Evolutionary conservation across 2,797 vertebrate genomes (phyloP), one percentile per base, ranked within the genome.

Genomic region (Gadopsis marmoratus): DNA sequence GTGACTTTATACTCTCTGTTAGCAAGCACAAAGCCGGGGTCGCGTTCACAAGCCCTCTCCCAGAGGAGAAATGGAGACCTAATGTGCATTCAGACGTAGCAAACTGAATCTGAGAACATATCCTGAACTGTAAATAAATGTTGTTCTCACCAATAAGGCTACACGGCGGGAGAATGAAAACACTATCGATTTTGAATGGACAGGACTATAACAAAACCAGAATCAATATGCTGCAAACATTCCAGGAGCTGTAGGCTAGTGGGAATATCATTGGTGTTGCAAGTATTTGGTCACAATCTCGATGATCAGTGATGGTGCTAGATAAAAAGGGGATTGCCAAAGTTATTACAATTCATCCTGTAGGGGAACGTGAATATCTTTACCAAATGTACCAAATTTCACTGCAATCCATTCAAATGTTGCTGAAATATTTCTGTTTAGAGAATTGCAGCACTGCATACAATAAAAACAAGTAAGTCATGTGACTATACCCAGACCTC

Each of bases 1-100:
- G 79, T 91, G 92, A 93, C 92, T 91, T 90, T 66, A 87, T 80
- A 72, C 76, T 89, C 77, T 61, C 65, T 89, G 76, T 73, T 86
- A 80, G 81, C 61, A 53, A 84, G 71, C 72, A 45, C 60, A 79
- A 71, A 81, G 79, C 81, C 48, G 65, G 26, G 65, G 75, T 73
- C 21, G 17, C 12, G 0, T 65, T 82, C 64, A 68, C 59, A 59
- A 70, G 55, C 55, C 48, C 23, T 37, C 72, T 74, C 56, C 81
- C 74, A 11, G 5, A 66, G 89, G 76, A 71, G 31, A 67, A 61
- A 60, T 47, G 41, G 16, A 74, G 63, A 65, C 76, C 51, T 70
- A 70, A 77, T 88, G 83, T 60, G 69, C 68, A 72, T 85, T 88
- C 74, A 86, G 29, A 79, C 79, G 82, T 53, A 76, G 50, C 41